Base-by-base conservation (phyloP, 2,113 vertebrate genomes). In the Felis chaus region DNA sequence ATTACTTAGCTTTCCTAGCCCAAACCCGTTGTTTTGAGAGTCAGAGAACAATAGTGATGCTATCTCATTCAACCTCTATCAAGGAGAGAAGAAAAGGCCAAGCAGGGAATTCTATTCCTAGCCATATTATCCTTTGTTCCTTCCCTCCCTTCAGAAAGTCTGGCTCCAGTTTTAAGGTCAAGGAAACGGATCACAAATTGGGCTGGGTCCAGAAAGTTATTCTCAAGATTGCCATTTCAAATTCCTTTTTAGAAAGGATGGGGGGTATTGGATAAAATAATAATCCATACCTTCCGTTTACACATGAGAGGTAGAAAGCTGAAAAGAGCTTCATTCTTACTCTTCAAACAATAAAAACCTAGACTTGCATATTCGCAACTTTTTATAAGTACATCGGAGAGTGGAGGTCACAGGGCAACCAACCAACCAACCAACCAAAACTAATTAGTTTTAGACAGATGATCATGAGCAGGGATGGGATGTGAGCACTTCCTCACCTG, bases 111-210 rank as follows among this genome's bases (percentile, higher is more conserved):
- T 63, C 15, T 91, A 63, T 68, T 78, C 31, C 23, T 82, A 36
- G 14, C 15, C 31, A 92, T 63, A 50, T 94, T 65, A 92, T 94
- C 10, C 83, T 92, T 57, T 92, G 36, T 95, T 82, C 36, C 63
- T 23, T 83, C 8, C 63, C 12, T 48, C 27, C 19, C 15, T 87
- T 61, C 61, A 89, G 76, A 91, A 94, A 89, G 80, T 25, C 71
- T 89, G 13, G 12, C 65, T 97, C 25, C 21, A 94, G 18, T 76
- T 92, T 69, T 85, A 91, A 78, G 29, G 95, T n/a, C 41, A 85
- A 91, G 69, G 50, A 86, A 94, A 33, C 68, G 11, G 71, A 95
- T 80, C 27, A 82, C 50, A 23, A 21, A 27, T 81, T 68, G 61
- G 61, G 5, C n/a, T 95, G 5, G 29, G 21, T 94, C 74, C 74